Conservation (phyloP, 2,113 vertebrate species). For the Scopus umbretta region DNA sequence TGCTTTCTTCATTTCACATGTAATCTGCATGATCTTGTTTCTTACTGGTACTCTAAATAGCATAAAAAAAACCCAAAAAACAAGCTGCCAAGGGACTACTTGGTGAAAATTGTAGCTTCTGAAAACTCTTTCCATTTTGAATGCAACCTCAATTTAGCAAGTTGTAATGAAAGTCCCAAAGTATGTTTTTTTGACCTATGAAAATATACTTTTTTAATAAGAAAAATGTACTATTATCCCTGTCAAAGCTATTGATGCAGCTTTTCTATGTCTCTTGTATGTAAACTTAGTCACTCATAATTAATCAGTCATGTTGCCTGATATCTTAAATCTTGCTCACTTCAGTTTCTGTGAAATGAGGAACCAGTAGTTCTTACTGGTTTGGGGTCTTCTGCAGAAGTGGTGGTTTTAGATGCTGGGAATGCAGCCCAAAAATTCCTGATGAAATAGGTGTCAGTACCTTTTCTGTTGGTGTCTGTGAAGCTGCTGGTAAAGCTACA, state of each 20-base stretch:
- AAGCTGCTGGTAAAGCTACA: neutral
- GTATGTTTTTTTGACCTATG: neutral
- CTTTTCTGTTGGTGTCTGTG: neutral
- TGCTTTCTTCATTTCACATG: neutral
- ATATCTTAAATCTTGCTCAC: neutral
- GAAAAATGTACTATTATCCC: neutral
- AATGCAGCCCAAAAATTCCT: neutral
- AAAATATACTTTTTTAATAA: neutral
- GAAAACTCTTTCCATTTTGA: neutral
- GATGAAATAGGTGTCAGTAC: neutral
- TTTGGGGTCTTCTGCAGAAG: neutral
- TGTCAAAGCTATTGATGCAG: neutral
- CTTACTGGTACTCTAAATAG: neutral
- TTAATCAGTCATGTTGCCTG: neutral
- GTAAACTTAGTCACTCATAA: neutral
- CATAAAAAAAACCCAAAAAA: neutral
- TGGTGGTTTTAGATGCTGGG: neutral
- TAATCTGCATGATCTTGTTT: rapidly evolving
- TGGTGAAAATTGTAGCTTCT: neutral
- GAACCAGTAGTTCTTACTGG: neutral
- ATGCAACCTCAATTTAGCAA: neutral
- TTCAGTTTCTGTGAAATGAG: neutral
- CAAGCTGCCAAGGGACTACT: neutral
- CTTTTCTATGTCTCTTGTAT: neutral
- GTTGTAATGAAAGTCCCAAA: neutral